A percentile compares a stretch with the other conserved stretches of the same genome.
Evolutionary conservation across 2,888 invertebrate species (phyloP).

Genomic region (Diadegma fenestrale): DNA sequence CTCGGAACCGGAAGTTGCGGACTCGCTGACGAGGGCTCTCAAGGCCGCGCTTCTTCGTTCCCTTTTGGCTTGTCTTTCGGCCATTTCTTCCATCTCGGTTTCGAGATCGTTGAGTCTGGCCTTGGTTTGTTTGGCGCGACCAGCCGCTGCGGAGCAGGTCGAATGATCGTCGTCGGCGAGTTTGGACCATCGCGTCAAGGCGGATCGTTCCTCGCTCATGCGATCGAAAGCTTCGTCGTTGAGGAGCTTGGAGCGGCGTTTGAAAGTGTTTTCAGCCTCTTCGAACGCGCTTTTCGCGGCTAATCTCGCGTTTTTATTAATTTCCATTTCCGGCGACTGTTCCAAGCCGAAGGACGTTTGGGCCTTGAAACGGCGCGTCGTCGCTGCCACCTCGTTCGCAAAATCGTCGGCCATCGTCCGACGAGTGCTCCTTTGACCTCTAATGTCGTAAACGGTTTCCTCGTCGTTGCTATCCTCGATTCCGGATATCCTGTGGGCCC

Average conservation of each 20-base stretch:
- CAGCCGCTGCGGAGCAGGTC: conserved; percentile 85
- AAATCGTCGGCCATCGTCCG: conserved; percentile 81
- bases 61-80: conserved; percentile 89
- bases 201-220: conserved; percentile 85
- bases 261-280: conserved; percentile 86
- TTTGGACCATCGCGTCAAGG: conserved; percentile 89
- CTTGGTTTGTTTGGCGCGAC: conserved; percentile 88
- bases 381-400: conserved; percentile 85
- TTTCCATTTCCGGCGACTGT: conserved; percentile 80
- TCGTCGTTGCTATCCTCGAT: conserved; percentile 85
- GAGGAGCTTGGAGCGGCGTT: conserved; percentile 83
- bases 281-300: conserved; percentile 83
- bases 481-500: conserved; percentile 69
- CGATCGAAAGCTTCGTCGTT: conserved; percentile 79
- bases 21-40: conserved; percentile 89
- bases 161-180: conserved; percentile 82
- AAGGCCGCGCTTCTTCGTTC: conserved; percentile 91
- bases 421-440: conserved; percentile 85
- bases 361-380: conserved; percentile 85
- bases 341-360: conserved; percentile 87
- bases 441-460: conserved; percentile 88
- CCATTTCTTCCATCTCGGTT: conserved; percentile 91
- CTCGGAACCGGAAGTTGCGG: conserved; percentile 85
- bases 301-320: conserved; percentile 67
- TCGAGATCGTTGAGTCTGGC: conserved; percentile 91